Conservation (phyloP, 2,113 vertebrate genomes). For the Mesembrinibis cayennensis region DNA sequence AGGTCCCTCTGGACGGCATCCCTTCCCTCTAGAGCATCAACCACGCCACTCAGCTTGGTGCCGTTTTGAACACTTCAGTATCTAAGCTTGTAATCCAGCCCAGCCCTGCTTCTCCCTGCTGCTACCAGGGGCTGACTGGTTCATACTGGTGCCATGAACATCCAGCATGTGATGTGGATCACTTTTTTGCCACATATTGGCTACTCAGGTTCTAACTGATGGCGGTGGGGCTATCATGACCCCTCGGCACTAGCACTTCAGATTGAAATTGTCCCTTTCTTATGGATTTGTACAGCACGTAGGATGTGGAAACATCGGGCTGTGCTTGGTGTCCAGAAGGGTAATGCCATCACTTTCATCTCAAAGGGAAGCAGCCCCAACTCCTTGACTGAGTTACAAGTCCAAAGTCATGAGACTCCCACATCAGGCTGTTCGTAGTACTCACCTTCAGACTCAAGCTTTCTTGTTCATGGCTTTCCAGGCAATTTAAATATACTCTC, state of each 20-base stretch:
- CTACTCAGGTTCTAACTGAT: background rate
- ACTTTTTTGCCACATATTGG: too few relatives aligned
- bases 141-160: background rate
- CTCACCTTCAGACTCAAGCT: background rate
- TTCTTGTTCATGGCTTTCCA: background rate
- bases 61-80: background rate
- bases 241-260: rapidly evolving
- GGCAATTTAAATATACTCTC: constrained; percentile 16
- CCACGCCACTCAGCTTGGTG: too few relatives aligned
- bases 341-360: background rate
- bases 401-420: background rate
- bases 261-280: background rate
- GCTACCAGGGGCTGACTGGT: too few relatives aligned
- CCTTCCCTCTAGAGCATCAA: background rate
- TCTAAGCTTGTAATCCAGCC: background rate
- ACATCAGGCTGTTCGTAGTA: background rate
- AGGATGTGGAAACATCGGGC: background rate
- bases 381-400: background rate
- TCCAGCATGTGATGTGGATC: background rate
- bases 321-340: background rate
- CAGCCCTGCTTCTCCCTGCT: background rate
- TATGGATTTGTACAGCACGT: too few relatives aligned
- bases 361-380: background rate
- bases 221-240: background rate
- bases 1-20: background rate